Evolutionary conservation across 1,140 invertebrate species (phyloP), one percentile per base, ranked within the genome.

Genomic region (Lysiphlebus fabarum): DNA sequence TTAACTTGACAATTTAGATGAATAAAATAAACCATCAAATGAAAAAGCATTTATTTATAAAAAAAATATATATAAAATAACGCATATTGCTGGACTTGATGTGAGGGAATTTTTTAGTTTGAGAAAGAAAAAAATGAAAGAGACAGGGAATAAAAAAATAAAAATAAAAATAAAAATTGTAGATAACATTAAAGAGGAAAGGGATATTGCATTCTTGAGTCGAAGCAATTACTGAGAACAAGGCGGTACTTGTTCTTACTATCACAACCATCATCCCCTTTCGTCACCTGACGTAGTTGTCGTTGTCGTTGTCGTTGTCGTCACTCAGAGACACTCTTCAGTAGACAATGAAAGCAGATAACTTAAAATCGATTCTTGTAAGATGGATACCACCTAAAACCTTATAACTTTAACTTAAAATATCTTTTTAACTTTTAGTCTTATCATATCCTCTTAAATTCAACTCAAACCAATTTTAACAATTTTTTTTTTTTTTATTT

Each of bases 181-280:
- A 51, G 38, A 34, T n/a, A 37, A 51, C 62, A 65, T 60, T 57
- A 58, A 61, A 60, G 47, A 61, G 66, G 68, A 65, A 65, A 67
- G 64, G 67, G 62, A 67, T 65, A 67, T 70, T 71, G 65, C 63
- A 73, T 69, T 67, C 65, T 69, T 59, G 50, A 61, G 65, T 65
- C 62, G 61, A 67, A 71, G 65, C 66, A 72, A 73, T 73, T 71
- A 72, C 64, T 63, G 61, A 38, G 11, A 37, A 54, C 58, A 58
- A 55, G 62, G 41, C 41, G 37, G 42, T 56, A 36, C 38, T 36
- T 37, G 26, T 34, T 56, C 47, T 48, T 37, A 33, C 43, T 33
- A 56, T 61, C 51, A 26, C 17, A 51, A 47, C 44, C 33, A 36
- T 11, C 12, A 45, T 59, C 62, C 62, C 62, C 59, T 58, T 51